phyloP scores from a whole-genome alignment of 2,113 vertebrate species.

The Camelus dromedarius region DNA sequence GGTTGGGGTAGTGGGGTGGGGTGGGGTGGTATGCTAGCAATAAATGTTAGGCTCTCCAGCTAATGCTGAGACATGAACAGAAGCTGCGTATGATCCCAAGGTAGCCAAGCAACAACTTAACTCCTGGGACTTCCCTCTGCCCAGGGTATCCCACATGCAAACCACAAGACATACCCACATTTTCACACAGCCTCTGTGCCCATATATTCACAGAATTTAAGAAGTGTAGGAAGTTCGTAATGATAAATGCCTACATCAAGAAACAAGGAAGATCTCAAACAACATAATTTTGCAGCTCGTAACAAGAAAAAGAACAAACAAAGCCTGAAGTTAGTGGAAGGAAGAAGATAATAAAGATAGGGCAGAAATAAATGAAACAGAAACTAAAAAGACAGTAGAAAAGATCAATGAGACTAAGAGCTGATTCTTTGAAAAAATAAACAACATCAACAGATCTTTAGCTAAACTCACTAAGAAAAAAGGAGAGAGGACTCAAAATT shows the following conservation, averaged over 20 bases:
- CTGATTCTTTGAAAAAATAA: not conserved
- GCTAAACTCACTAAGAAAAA: not conserved
- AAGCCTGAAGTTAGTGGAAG: not conserved
- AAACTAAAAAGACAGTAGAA: not conserved
- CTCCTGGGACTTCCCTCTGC: not conserved
- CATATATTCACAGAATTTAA: conserved; percentile 25
- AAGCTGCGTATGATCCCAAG: not conserved
- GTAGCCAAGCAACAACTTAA: not conserved
- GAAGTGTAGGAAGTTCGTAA: not conserved
- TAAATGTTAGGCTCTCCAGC: not conserved
- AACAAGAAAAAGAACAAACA: not conserved
- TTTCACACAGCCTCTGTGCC: not conserved
- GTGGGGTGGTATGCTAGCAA: not conserved
- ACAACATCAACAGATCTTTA: not conserved
- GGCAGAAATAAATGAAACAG: not conserved
- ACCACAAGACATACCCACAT: not conserved
- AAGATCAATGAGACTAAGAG: not conserved
- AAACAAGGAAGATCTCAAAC: conserved; percentile 6
- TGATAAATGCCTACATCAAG: not conserved
- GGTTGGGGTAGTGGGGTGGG: not conserved
- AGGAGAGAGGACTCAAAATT: not conserved
- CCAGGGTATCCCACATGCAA: not conserved
- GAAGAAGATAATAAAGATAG: not conserved
- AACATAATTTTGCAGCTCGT: not conserved
- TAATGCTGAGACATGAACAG: not conserved